Percentiles rank a stretch among this genome's conserved stretches.
Conservation (phyloP, 2,797 vertebrate species). For the Myotis pilosus region DNA sequence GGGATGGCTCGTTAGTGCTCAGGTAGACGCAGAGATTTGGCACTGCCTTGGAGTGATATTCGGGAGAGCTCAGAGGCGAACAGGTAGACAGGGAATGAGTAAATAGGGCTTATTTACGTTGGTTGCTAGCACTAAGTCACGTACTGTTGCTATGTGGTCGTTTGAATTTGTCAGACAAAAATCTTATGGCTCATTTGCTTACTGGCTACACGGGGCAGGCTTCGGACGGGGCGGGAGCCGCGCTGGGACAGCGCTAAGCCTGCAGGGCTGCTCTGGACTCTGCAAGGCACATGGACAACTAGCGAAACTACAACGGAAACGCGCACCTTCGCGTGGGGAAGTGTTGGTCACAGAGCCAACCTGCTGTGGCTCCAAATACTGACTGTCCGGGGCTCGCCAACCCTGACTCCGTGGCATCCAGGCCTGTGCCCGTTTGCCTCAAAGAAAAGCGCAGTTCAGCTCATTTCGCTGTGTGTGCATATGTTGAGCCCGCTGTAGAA, state of each 20-base stretch:
- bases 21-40: neutral
- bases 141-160: constrained; percentile 27
- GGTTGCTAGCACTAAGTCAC: neutral
- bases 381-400: neutral
- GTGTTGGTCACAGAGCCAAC: neutral
- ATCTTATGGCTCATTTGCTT: constrained; percentile 66
- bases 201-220: neutral
- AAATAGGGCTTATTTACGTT: neutral
- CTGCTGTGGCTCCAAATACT: neutral
- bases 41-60: neutral
- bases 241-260: neutral
- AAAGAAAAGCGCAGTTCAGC: neutral
- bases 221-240: neutral
- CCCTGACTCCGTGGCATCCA: neutral
- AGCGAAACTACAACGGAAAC: neutral
- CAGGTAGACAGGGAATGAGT: neutral
- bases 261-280: constrained; percentile 17
- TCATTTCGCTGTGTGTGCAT: neutral
- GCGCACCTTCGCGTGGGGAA: no score
- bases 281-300: neutral
- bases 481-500: neutral
- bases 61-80: neutral
- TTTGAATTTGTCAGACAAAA: constrained; percentile 69
- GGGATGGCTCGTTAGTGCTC: neutral
- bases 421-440: neutral